A percentile compares a stretch with the other conserved stretches of the same genome.
Evolutionary conservation across 2,888 invertebrate genomes (phyloP).

Genomic region (Mythimna ferrago): DNA sequence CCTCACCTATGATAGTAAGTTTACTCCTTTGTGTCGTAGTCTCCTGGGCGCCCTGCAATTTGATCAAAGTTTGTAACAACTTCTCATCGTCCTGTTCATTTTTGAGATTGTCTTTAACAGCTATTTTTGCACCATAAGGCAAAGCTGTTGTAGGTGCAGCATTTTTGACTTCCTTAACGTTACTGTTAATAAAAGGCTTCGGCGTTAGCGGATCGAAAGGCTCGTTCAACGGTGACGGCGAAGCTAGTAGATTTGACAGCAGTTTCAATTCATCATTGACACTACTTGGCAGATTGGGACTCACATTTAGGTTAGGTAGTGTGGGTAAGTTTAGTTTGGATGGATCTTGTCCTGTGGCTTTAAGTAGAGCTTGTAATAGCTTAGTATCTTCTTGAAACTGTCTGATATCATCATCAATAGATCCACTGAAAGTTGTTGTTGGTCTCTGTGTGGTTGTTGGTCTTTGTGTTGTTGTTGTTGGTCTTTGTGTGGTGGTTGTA

Average conservation of each 20-base stretch:
- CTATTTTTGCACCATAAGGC: conserved; percentile 84
- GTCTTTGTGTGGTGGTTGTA: conserved; percentile 71
- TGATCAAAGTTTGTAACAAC: conserved; percentile 87
- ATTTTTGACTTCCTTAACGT: conserved; percentile 69
- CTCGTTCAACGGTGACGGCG: conserved; percentile 82
- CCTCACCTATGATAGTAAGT: conserved; percentile 84
- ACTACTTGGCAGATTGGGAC: conserved; percentile 73
- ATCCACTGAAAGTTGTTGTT: conserved; percentile 74
- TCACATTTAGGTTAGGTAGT: conserved; percentile 80
- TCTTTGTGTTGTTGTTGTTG: conserved; percentile 70
- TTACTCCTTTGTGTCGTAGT: conserved; percentile 83
- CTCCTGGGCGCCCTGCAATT: conserved; percentile 86
- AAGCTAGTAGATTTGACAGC: conserved; percentile 81
- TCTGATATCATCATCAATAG: conserved; percentile 87
- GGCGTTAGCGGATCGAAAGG: conserved; percentile 80
- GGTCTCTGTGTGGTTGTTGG: conserved; percentile 74
- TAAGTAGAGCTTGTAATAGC: conserved; percentile 85
- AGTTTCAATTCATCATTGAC: conserved; percentile 78
- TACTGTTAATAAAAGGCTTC: conserved; percentile 68
- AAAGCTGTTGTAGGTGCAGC: conserved; percentile 72
- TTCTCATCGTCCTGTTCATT: conserved; percentile 84
- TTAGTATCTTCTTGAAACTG: conserved; percentile 88
- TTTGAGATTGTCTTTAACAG: conserved; percentile 81
- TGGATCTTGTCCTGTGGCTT: conserved; percentile 87
- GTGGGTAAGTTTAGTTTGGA: conserved; percentile 86